Percentiles rank a stretch among this genome's conserved stretches.
Evolutionary conservation across 2,888 invertebrate species (phyloP).

Genomic region (Tipula helvola): DNA sequence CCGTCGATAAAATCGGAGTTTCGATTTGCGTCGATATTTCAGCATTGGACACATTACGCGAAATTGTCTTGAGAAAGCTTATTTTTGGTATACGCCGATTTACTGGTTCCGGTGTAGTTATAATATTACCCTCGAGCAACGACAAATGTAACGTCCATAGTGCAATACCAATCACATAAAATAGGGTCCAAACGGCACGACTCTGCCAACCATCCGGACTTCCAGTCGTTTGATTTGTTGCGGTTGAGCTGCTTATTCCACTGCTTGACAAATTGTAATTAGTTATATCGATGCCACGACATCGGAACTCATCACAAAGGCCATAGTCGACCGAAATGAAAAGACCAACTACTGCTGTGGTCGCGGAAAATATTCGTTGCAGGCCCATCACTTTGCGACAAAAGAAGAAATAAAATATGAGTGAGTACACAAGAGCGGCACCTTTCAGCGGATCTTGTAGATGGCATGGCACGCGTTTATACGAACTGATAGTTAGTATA

Average conservation of each 20-base stretch:
- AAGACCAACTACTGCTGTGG: constrained; percentile 45
- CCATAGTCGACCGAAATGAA: constrained; percentile 49
- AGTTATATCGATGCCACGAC: constrained; percentile 40
- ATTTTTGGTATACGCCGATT: constrained; percentile 21
- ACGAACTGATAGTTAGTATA: constrained; percentile 20
- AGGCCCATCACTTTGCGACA: constrained; percentile 47
- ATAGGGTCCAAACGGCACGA: constrained; percentile 42
- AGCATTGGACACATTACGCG: constrained; percentile 37
- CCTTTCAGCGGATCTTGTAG: constrained; percentile 49
- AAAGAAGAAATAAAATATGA: constrained; percentile 46
- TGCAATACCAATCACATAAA: constrained; percentile 41
- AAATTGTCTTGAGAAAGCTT: constrained; percentile 38
- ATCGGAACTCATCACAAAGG: constrained; percentile 46
- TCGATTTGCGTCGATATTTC: constrained; percentile 15
- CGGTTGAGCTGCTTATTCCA: constrained; percentile 24
- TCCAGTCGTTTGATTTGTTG: constrained; percentile 23
- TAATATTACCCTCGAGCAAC: constrained; percentile 22
- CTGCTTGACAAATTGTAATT: constrained; percentile 23
- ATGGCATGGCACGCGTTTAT: constrained; percentile 41
- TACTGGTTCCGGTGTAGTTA: constrained; percentile 14
- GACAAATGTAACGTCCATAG: constrained; percentile 38
- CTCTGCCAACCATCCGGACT: constrained; percentile 34
- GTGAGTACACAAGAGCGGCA: constrained; percentile 41
- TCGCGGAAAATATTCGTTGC: constrained; percentile 44
- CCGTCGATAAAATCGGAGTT: constrained; percentile 15